Evolutionary conservation across 37 sponge, comb jelly and placozoan genomes (phyloP).

Genomic region (Halichondria panicea): DNA sequence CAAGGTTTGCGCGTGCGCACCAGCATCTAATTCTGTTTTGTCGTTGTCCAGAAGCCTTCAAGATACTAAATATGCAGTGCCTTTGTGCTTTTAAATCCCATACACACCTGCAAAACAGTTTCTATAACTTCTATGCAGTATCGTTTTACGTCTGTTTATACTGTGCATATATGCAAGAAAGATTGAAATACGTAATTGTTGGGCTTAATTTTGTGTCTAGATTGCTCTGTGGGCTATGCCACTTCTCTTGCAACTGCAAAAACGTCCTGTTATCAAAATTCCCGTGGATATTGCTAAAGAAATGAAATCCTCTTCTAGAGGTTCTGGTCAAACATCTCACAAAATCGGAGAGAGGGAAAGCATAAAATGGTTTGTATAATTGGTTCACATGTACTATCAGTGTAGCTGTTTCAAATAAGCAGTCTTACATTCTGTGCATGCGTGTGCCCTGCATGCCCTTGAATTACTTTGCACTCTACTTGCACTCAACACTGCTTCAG

Average conservation of each 20-base stretch:
- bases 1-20: too few relatives aligned
- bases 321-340: background rate
- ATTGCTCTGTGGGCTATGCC: slow-evolving; percentile 26
- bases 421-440: background rate
- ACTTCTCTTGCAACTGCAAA: slow-evolving; percentile 43
- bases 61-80: too few relatives aligned
- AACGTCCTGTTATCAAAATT: slow-evolving; percentile 17
- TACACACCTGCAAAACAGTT: too few relatives aligned
- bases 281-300: slow-evolving; percentile 43
- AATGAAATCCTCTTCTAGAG: slow-evolving; percentile 7
- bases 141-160: too few relatives aligned
- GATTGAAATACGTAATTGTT: too few relatives aligned
- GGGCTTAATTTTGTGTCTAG: slow-evolving; percentile 11
- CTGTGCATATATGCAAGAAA: too few relatives aligned
- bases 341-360: slow-evolving; percentile 67
- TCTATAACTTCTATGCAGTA: too few relatives aligned
- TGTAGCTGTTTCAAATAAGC: background rate
- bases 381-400: background rate
- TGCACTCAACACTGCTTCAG: too few relatives aligned
- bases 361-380: slow-evolving; percentile 55
- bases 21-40: too few relatives aligned
- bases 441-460: background rate
- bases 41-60: too few relatives aligned
- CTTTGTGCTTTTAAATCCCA: too few relatives aligned
- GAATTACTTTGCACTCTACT: background rate